phyloP scores from a whole-genome alignment of 2,797 vertebrate genomes.

The Microchirus variegatus region DNA sequence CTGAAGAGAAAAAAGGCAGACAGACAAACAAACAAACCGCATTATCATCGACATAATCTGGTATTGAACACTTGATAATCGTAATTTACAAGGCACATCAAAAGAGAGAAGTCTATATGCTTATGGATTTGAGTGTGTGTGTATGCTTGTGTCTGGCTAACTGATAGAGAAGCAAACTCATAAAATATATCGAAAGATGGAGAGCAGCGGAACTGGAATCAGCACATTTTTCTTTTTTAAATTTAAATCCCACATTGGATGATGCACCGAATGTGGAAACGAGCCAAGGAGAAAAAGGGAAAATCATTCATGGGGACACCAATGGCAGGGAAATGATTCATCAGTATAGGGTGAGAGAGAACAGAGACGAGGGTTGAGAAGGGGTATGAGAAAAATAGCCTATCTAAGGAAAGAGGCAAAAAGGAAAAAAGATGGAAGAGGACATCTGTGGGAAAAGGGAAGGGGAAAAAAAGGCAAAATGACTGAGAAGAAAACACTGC shows the following conservation, averaged over 20 bases:
- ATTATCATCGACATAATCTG: not conserved
- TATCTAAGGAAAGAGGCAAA: not conserved
- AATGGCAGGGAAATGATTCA: not conserved
- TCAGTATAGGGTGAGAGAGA: not conserved
- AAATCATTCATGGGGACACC: not conserved
- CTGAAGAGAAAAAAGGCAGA: slow-evolving; percentile 64
- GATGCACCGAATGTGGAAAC: not conserved
- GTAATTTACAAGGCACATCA: not conserved
- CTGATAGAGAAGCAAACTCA: not conserved
- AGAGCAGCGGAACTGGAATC: not conserved
- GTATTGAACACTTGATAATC: not conserved
- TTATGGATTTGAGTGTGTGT: too few species aligned
- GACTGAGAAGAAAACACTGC: not conserved
- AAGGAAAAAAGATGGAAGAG: too few species aligned
- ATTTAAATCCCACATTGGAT: too few species aligned
- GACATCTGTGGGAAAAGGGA: not conserved
- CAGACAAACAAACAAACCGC: slow-evolving; percentile 8
- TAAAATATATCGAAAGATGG: not conserved
- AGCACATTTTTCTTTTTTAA: not conserved
- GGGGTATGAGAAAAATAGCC: too few species aligned
- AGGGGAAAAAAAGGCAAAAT: slow-evolving; percentile 4
- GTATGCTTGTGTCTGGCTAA: too few species aligned
- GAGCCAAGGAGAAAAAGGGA: not conserved
- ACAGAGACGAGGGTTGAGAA: too few species aligned
- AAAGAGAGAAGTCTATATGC: too few species aligned